phyloP scores from a whole-genome alignment of 1,140 invertebrate genomes.

The Homalodisca vitripennis region DNA sequence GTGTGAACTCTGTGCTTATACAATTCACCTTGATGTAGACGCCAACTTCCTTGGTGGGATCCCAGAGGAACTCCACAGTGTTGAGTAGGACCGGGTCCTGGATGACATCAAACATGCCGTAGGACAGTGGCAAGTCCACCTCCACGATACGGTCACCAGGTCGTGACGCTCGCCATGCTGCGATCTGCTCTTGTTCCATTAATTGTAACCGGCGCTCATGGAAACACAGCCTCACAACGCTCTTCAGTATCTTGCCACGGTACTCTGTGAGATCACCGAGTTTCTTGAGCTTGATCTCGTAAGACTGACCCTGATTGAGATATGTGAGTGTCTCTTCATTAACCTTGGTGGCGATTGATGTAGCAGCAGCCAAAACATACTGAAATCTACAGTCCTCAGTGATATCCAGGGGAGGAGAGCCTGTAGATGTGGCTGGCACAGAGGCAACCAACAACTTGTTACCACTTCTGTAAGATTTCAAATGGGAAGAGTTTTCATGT shows the following conservation, averaged over 20 bases:
- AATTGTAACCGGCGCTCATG: constrained; percentile 95
- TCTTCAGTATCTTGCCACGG: constrained; percentile 85
- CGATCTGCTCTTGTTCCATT: constrained; percentile 91
- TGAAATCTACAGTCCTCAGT: constrained; percentile 64
- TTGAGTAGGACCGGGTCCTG: constrained; percentile 77
- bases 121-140: constrained; percentile 86
- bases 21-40: constrained; percentile 94
- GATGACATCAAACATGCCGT: constrained; percentile 81
- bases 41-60: constrained; percentile 93
- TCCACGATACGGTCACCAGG: constrained; percentile 91
- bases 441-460: constrained; percentile 18
- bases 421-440: constrained; percentile 30
- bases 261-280: constrained; percentile 89
- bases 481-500: no score
- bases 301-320: constrained; percentile 96
- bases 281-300: constrained; percentile 96
- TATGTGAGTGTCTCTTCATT: constrained; percentile 97
- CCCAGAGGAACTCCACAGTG: constrained; percentile 88
- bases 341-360: constrained; percentile 94
- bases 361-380: constrained; percentile 92
- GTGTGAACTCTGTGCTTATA: constrained; percentile 97
- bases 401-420: constrained; percentile 35
- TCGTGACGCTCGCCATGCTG: constrained; percentile 81
- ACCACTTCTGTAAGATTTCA: no score
- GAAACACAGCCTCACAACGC: constrained; percentile 88